A percentile compares a stretch with the other conserved stretches of the same genome.
Evolutionary conservation across 2,888 invertebrate species (phyloP).

Genomic region (Branchellion lobata): DNA sequence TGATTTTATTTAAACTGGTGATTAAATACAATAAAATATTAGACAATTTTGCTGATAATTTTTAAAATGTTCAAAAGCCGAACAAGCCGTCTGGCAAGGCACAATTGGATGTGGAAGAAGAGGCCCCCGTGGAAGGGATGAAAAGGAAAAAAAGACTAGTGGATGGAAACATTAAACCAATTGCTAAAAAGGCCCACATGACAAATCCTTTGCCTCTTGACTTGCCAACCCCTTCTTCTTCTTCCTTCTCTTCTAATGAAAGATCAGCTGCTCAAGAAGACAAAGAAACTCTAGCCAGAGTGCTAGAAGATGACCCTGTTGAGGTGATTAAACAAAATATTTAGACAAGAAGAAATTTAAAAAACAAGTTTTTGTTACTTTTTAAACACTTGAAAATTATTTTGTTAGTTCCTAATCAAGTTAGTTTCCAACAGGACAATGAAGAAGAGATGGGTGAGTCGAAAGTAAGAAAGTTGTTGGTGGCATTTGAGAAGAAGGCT

Average conservation of each 20-base stretch:
- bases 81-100: conserved; percentile 36
- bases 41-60: too few species aligned
- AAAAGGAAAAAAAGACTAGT: conserved; percentile 43
- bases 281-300: conserved; percentile 25
- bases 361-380: too few species aligned
- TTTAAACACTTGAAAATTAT: neutral
- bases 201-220: neutral
- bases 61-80: conserved; percentile 32
- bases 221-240: neutral
- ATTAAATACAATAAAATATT: neutral
- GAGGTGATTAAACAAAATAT: conserved; percentile 24
- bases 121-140: neutral
- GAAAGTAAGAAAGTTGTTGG: conserved; percentile 80
- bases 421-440: conserved; percentile 59
- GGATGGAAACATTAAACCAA: conserved; percentile 31
- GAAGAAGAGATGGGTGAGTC: conserved; percentile 85
- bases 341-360: too few species aligned
- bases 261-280: conserved; percentile 20
- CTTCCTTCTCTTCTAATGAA: neutral
- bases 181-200: neutral
- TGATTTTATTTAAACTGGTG: neutral
- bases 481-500: conserved; percentile 90
- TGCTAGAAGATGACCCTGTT: conserved; percentile 42
- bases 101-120: neutral
- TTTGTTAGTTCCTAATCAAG: neutral